A percentile compares a stretch with the other conserved stretches of the same genome.
These are phyloP conservation scores for Sebastes matsubarae DNA, from an alignment of 2,797 vertebrate genomes.

Conservation along the genomic window DNA sequence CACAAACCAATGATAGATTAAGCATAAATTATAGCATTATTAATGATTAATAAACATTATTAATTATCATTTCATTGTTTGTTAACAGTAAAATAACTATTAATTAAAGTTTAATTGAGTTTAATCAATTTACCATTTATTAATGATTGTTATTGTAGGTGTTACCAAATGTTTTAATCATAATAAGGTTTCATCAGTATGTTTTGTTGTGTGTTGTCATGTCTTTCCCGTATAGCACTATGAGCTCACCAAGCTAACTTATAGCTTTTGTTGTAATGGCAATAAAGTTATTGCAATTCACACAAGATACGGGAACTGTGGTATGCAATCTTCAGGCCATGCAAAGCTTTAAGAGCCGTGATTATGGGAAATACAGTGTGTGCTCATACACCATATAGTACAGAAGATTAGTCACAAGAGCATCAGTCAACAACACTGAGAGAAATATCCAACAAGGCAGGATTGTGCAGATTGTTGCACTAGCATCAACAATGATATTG, in stretches of 20 bases:
- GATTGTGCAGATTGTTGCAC: neutral
- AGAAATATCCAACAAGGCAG: neutral
- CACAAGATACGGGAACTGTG: neutral
- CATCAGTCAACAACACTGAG: too few relatives aligned
- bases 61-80: too few relatives aligned
- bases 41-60: too few relatives aligned
- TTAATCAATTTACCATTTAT: too few relatives aligned
- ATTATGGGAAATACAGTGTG: neutral
- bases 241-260: neutral
- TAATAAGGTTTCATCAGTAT: neutral
- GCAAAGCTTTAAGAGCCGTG: neutral
- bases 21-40: too few relatives aligned
- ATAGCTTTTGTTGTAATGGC: neutral
- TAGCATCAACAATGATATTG: neutral
- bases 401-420: neutral
- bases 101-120: too few relatives aligned
- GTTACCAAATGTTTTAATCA: neutral
- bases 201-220: neutral
- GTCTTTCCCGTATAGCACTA: neutral
- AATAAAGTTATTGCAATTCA: neutral
- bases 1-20: too few relatives aligned
- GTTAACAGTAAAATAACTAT: too few relatives aligned
- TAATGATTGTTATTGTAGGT: too few relatives aligned
- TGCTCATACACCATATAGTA: neutral
- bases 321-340: neutral